These are phyloP conservation scores for Anastatus disparis DNA, from an alignment of 1,140 invertebrate genomes.

Conservation along the genomic window DNA sequence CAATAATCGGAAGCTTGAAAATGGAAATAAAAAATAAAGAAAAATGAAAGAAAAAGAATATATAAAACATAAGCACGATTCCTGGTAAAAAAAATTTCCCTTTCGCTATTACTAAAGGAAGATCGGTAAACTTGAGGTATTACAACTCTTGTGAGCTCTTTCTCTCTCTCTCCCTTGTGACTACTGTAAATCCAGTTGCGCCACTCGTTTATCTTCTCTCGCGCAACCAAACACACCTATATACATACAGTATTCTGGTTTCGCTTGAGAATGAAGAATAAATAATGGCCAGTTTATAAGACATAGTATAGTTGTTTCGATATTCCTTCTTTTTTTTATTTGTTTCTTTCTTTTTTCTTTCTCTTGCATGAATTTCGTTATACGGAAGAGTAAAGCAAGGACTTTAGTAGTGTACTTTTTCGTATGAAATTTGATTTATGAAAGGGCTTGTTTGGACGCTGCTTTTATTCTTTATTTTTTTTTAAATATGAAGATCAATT, in stretches of 20 bases:
- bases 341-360: too few relatives aligned
- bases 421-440: slow-evolving; percentile 28
- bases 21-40: too few relatives aligned
- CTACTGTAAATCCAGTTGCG: slow-evolving; percentile 23
- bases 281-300: slow-evolving; percentile 2
- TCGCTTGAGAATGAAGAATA: slow-evolving; percentile 7
- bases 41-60: background rate
- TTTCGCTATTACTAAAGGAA: background rate
- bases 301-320: too few relatives aligned
- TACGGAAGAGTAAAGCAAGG: too few relatives aligned
- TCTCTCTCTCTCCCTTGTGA: background rate
- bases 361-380: background rate
- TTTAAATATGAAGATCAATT: slow-evolving; percentile 15
- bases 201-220: slow-evolving; percentile 20
- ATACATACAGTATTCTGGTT: too few relatives aligned
- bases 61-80: background rate
- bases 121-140: background rate
- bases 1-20: background rate
- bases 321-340: too few relatives aligned
- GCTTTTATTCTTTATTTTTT: too few relatives aligned
- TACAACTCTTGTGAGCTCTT: background rate
- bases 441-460: background rate
- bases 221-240: background rate
- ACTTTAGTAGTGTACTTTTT: too few relatives aligned
- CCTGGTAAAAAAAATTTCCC: background rate